phyloP scores from a whole-genome alignment of 1,140 invertebrate genomes.

The Calliphora vicina region DNA sequence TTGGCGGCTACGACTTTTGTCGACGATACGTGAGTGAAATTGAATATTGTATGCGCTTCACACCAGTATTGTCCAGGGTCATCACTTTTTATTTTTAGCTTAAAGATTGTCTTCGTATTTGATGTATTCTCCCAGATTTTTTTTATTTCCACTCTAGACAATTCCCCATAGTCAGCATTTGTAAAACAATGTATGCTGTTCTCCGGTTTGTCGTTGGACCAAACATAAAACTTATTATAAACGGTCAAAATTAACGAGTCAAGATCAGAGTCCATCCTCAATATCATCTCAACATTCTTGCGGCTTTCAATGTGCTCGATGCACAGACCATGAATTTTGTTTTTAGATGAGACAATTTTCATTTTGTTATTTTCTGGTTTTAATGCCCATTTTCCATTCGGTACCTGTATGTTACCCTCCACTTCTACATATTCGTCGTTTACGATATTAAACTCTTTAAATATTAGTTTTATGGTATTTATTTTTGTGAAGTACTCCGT shows the following conservation, averaged over 20 bases:
- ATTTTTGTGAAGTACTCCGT: conserved; percentile 45
- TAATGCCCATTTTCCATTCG: not conserved
- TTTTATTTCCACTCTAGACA: conserved; percentile 46
- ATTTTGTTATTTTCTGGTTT: not conserved
- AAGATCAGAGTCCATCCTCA: conserved; percentile 43
- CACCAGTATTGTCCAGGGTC: conserved; percentile 65
- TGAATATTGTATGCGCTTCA: conserved; percentile 53
- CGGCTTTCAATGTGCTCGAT: conserved; percentile 11
- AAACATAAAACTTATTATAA: conserved; percentile 54
- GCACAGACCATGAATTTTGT: conserved; percentile 8
- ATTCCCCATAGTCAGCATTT: conserved; percentile 49
- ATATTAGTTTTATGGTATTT: conserved; percentile 36
- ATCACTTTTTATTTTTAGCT: conserved; percentile 54
- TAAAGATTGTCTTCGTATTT: conserved; percentile 46
- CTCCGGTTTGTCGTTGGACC: conserved; percentile 41
- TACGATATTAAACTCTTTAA: conserved; percentile 21
- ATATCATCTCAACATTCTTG: conserved; percentile 45
- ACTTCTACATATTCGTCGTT: not conserved
- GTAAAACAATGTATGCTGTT: conserved; percentile 59
- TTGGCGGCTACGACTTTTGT: conserved; percentile 50
- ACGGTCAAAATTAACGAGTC: conserved; percentile 49
- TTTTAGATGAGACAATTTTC: not conserved
- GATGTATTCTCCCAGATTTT: conserved; percentile 50
- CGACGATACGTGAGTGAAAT: conserved; percentile 46
- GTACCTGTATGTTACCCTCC: not conserved